These are phyloP conservation scores for Calameuta idolon DNA, from an alignment of 2,888 invertebrate genomes.

Conservation along the genomic window DNA sequence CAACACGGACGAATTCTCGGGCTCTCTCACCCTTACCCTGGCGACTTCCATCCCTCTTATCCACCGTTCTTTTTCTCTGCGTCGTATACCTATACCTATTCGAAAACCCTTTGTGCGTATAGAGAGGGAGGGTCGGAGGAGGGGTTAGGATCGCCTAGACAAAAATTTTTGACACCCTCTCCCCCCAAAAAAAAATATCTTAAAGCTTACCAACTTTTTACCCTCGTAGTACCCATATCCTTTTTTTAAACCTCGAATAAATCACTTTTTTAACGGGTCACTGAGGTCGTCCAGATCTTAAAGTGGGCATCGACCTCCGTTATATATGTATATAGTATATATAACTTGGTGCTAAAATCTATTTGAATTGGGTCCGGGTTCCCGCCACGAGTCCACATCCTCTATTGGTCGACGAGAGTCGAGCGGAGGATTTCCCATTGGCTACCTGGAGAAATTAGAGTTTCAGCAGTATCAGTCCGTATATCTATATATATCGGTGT, in stretches of 20 bases:
- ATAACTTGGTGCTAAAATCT: not conserved
- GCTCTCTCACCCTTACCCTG: not conserved
- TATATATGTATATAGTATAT: not conserved
- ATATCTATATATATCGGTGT: not conserved
- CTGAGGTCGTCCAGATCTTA: not conserved
- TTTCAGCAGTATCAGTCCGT: not conserved
- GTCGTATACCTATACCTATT: not conserved
- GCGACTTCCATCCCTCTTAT: not conserved
- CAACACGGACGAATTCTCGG: not conserved
- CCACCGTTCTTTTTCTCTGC: not conserved
- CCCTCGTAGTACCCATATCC: not conserved
- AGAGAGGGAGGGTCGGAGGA: too few species aligned
- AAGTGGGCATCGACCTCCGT: not conserved
- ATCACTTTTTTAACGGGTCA: not conserved
- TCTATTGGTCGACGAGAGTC: not conserved
- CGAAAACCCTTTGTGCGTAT: not conserved
- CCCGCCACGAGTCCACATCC: not conserved
- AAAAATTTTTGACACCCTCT: not conserved
- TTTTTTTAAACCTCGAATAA: not conserved
- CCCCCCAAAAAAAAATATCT: not conserved
- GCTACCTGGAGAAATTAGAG: not conserved
- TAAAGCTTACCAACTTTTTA: not conserved
- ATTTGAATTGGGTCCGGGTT: not conserved
- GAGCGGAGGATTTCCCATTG: not conserved
- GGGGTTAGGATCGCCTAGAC: not conserved